phyloP scores from a whole-genome alignment of 2,797 vertebrate genomes.

The Alca torda region DNA sequence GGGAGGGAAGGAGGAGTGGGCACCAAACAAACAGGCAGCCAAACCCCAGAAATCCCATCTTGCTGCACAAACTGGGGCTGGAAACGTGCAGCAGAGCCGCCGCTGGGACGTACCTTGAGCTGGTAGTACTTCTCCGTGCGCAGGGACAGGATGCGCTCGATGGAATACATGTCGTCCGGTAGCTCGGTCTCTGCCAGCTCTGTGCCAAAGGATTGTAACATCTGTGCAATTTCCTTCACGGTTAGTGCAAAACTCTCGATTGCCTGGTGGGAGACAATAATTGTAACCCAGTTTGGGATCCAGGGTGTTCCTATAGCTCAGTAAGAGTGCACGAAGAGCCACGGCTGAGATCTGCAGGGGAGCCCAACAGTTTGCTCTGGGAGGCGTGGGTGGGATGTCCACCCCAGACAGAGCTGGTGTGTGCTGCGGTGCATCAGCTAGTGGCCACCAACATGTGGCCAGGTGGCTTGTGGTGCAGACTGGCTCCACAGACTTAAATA shows the following conservation, averaged over 20 bases:
- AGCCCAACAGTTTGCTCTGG: neutral
- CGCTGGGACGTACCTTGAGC: constrained; percentile 83
- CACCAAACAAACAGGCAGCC: neutral
- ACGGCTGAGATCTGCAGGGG: neutral
- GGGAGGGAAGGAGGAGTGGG: neutral
- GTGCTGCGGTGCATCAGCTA: neutral
- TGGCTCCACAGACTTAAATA: neutral
- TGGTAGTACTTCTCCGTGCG: constrained; percentile 89
- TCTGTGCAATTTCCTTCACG: constrained; percentile 95
- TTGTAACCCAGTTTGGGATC: neutral
- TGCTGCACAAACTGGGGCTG: neutral
- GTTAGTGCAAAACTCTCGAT: constrained; percentile 96
- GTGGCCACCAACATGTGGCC: neutral
- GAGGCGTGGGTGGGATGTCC: neutral
- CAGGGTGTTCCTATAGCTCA: neutral
- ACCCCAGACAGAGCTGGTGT: rapidly evolving
- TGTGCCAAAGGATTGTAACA: constrained; percentile 92
- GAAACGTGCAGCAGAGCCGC: rapidly evolving
- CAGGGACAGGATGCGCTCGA: constrained; percentile 84
- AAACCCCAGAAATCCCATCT: neutral
- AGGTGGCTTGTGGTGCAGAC: neutral
- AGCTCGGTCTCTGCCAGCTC: constrained; percentile 91
- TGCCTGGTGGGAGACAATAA: constrained; percentile 78
- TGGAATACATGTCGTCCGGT: constrained; percentile 82
- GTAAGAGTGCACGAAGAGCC: rapidly evolving